Evolutionary conservation across 1,140 invertebrate species (phyloP), one percentile per base, ranked within the genome.

Genomic region (Magallana angulata): DNA sequence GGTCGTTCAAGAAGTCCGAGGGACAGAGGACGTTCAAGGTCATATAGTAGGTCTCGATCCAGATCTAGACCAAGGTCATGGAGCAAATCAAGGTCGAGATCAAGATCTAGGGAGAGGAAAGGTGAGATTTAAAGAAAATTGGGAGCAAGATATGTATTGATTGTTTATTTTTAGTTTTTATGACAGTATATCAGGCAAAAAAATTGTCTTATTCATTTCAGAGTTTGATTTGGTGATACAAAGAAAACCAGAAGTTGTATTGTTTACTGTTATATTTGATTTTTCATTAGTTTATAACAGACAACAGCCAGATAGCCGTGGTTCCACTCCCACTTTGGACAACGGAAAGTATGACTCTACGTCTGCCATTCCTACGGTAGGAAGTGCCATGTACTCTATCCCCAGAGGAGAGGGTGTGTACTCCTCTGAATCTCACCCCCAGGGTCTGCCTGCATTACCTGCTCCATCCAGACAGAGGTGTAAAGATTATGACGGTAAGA

Each of bases 401-500:
- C 85, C 82, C 30, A 85, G 58, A 56, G 85, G 81, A 12, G 82
- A 82, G 24, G 30, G 71, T 9, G 57, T 12, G 58, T 68, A 82
- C 84, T 57, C 60, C 71, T 59, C 36, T 30, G 84, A 82, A 9
- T 58, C 59, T 58, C 57, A 62, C 71, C 57, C 57, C 36, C 12
- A 71, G 82, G 56, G 87, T 85, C 36, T 71, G 80, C 14, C 68
- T 16, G 30, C 60, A 82, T 8, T 60, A 56, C 62, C 58, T 68
- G 71, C 48, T 56, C 83, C 71, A 6, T 68, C 82, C n/a, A 82
- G 91, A 36, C 90, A 88, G 11, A 89, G 95, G 71, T 96, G 96
- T 91, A 91, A 95, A 85, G 95, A 96, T 91, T 96, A 95, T 93
- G 96, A 96, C 93, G 95, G 95, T 95, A 91, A 91, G 90, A 57